Conservation (phyloP, 2,113 vertebrate genomes). For the Philantomba maxwellii region DNA sequence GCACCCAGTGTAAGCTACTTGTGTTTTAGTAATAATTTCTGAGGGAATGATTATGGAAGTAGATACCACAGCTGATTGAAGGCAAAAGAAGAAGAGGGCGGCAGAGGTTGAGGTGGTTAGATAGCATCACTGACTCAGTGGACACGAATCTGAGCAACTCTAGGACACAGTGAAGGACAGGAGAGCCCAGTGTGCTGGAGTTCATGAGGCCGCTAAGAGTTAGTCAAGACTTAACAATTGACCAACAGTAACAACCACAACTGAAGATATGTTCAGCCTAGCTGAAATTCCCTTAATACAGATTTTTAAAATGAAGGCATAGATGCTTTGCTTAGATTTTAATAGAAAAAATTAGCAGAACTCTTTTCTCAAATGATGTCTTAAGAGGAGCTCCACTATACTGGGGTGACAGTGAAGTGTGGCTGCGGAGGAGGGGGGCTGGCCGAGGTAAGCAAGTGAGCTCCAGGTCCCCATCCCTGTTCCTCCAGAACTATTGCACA, state of each 20-base stretch:
- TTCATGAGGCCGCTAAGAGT: not conserved
- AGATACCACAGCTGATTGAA: not conserved
- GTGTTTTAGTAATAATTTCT: not conserved
- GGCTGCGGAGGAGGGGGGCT: not conserved
- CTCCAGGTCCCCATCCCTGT: not conserved
- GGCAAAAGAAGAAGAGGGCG: not conserved
- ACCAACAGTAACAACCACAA: not conserved
- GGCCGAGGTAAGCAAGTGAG: not conserved
- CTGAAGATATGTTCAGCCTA: not conserved
- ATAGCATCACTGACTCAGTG: not conserved
- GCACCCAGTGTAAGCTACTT: not conserved
- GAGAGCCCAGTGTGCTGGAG: not conserved
- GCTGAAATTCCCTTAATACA: not conserved
- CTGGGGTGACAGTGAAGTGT: not conserved
- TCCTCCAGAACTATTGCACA: not conserved
- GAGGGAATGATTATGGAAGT: not conserved
- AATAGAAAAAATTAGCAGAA: not conserved
- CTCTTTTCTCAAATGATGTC: not conserved
- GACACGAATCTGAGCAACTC: not conserved
- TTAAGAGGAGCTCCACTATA: not conserved
- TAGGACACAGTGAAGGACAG: not conserved
- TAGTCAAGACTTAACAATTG: not conserved
- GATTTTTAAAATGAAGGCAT: not conserved
- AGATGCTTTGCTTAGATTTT: not conserved
- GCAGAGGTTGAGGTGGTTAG: not conserved